phyloP scores from a whole-genome alignment of 2,113 vertebrate species.

The Pangasianodon hypophthalmus region DNA sequence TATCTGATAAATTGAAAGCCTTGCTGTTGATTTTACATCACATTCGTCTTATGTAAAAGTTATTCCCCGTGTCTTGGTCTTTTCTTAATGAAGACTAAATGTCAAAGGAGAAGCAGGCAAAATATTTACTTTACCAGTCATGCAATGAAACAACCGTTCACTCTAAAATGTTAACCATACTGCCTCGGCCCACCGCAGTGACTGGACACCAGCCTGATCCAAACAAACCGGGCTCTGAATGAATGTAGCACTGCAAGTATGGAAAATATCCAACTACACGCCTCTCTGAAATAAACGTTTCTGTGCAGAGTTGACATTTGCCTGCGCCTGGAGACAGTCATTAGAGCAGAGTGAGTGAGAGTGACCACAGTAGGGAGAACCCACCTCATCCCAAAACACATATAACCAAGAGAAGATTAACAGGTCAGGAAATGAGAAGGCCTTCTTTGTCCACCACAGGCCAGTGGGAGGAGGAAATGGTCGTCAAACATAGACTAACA shows the following conservation, averaged over 20 bases:
- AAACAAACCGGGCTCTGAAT: constrained; percentile 33
- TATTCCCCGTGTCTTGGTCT: neutral
- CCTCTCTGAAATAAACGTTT: constrained; percentile 27
- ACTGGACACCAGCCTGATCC: constrained; percentile 2
- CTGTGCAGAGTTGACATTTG: constrained; percentile 19
- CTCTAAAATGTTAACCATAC: neutral
- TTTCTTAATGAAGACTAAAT: neutral
- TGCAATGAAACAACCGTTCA: neutral
- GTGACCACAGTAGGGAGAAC: constrained; percentile 27
- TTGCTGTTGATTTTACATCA: neutral
- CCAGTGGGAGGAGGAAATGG: constrained; percentile 16
- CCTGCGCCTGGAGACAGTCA: constrained; percentile 1
- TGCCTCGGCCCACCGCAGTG: neutral
- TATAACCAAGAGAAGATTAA: constrained; percentile 35
- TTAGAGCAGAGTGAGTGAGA: constrained; percentile 7
- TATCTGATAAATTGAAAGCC: neutral
- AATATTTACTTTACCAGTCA: constrained; percentile 14
- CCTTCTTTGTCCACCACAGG: constrained; percentile 44
- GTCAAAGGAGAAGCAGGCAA: neutral
- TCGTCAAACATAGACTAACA: constrained; percentile 37
- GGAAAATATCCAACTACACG: constrained; percentile 37
- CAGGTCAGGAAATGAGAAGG: constrained; percentile 43
- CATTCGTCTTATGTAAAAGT: neutral
- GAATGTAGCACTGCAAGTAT: constrained; percentile 16
- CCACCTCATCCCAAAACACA: constrained; percentile 19